Conservation (phyloP, 2,113 vertebrate species). For the Toxotes jaculatrix region DNA sequence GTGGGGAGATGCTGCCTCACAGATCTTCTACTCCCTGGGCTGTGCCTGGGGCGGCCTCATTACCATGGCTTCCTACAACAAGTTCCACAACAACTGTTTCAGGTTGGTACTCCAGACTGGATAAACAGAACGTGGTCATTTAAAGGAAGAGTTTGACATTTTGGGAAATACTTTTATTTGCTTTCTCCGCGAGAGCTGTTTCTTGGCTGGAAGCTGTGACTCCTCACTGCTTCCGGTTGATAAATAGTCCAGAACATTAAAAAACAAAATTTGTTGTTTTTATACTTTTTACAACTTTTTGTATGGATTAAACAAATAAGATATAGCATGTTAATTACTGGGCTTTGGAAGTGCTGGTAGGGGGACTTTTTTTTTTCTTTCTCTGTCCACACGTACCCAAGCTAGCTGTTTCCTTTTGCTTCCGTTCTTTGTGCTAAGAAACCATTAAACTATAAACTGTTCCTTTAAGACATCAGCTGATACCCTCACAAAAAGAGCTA, state of each 20-base stretch:
- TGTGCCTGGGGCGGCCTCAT: conserved; percentile 98
- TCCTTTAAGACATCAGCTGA: not conserved
- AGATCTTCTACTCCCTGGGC: conserved; percentile 98
- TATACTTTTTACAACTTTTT: too few species aligned
- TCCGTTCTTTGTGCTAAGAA: not conserved
- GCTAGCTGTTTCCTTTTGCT: too few species aligned
- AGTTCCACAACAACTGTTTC: conserved; percentile 99
- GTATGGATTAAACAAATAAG: not conserved
- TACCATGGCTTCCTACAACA: conserved; percentile 99
- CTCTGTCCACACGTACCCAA: not conserved
- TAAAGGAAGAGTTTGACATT: not conserved
- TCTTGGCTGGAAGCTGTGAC: not conserved
- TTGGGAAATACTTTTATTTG: not conserved
- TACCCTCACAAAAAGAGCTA: not conserved
- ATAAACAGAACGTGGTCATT: not conserved
- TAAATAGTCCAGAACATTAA: too few species aligned
- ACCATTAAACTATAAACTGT: not conserved
- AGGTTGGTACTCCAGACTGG: conserved; percentile 83
- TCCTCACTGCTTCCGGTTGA: not conserved
- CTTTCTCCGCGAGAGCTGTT: not conserved
- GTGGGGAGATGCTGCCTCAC: conserved; percentile 97
- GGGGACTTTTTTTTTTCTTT: not conserved
- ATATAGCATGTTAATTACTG: not conserved
- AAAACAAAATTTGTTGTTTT: too few species aligned
- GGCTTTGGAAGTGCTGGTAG: not conserved